Evolutionary conservation across 2,113 vertebrate genomes (phyloP).

Genomic region (Phalacrocorax carbo): DNA sequence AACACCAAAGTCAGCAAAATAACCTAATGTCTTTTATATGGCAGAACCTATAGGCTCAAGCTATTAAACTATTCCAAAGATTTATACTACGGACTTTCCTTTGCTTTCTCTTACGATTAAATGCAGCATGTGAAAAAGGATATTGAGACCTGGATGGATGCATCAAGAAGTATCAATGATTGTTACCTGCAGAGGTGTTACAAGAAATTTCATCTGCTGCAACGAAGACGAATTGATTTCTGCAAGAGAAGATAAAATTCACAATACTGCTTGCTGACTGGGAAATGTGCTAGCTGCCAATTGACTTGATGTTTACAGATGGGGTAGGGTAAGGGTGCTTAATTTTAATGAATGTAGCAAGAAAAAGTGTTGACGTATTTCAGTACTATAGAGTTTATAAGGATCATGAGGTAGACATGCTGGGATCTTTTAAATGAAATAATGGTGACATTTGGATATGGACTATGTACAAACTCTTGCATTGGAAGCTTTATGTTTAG

Average conservation of each 20-base stretch:
- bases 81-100: constrained; percentile 53
- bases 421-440: constrained; percentile 67
- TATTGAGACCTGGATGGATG: constrained; percentile 85
- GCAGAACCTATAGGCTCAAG: constrained; percentile 55
- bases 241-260: constrained; percentile 98
- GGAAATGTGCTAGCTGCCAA: constrained; percentile 82
- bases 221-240: constrained; percentile 98
- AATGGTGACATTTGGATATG: constrained; percentile 69
- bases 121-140: constrained; percentile 82
- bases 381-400: constrained; percentile 66
- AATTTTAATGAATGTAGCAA: constrained; percentile 78
- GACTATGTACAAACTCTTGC: constrained; percentile 68
- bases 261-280: constrained; percentile 93
- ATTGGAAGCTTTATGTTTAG: constrained; percentile 61
- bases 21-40: constrained; percentile 31
- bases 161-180: constrained; percentile 91
- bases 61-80: constrained; percentile 60
- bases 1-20: constrained; percentile 72
- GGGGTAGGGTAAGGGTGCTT: constrained; percentile 74
- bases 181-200: constrained; percentile 97
- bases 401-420: constrained; percentile 79
- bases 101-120: constrained; percentile 71
- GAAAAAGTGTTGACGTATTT: constrained; percentile 68
- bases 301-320: constrained; percentile 80
- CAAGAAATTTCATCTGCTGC: constrained; percentile 98